phyloP scores from a whole-genome alignment of 2,113 vertebrate species.

The Scartelaos histophorus region DNA sequence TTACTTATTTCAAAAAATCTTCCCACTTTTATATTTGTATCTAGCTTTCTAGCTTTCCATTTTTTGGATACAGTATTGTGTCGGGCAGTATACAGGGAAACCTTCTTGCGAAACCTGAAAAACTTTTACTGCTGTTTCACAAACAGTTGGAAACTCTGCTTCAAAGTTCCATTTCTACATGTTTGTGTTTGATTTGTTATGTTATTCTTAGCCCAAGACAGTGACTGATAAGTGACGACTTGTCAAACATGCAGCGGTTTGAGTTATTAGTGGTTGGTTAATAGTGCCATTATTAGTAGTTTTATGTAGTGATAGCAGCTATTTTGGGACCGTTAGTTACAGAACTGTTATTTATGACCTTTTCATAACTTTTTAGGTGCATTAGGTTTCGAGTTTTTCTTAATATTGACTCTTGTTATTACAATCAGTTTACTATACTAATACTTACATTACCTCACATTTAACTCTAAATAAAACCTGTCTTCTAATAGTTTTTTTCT shows the following conservation, averaged over 20 bases:
- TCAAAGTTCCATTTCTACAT: not conserved
- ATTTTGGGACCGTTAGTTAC: too few species aligned
- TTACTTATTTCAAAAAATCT: not conserved
- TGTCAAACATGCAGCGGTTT: not conserved
- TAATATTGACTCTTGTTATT: not conserved
- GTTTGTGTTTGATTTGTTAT: not conserved
- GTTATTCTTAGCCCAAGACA: not conserved
- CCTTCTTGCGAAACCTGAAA: not conserved
- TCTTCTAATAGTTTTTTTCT: not conserved
- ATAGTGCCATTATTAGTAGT: not conserved
- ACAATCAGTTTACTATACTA: not conserved
- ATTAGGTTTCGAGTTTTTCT: not conserved
- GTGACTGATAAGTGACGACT: not conserved
- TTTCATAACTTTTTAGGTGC: too few species aligned
- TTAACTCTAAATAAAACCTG: not conserved
- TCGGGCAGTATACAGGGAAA: not conserved
- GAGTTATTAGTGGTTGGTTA: too few species aligned
- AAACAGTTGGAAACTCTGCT: slow-evolving; percentile 15
- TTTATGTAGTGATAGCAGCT: not conserved
- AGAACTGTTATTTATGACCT: too few species aligned
- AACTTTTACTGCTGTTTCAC: slow-evolving; percentile 5
- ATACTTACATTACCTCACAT: too few species aligned
- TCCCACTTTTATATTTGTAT: too few species aligned
- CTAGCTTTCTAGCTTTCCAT: too few species aligned
- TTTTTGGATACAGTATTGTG: not conserved